These are phyloP conservation scores for Semotilus atromaculatus DNA, from an alignment of 2,797 vertebrate species.

Conservation along the genomic window DNA sequence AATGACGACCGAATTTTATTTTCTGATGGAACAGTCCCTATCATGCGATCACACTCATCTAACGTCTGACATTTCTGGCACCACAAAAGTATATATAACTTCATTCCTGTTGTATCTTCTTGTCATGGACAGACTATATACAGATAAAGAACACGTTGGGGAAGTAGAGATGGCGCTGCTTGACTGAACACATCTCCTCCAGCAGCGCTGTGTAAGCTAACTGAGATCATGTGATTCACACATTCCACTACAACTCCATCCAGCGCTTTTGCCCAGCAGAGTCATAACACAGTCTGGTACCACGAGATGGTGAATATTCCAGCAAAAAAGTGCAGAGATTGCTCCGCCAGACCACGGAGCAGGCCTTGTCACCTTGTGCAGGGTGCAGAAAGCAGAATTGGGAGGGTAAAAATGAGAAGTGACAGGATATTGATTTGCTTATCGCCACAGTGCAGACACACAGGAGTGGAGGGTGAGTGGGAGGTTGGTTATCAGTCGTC, in stretches of 20 bases:
- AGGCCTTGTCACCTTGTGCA: constrained; percentile 82
- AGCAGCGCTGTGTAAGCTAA: constrained; percentile 40
- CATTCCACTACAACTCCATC: constrained; percentile 56
- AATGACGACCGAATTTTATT: neutral
- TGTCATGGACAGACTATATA: neutral
- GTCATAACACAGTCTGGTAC: constrained; percentile 64
- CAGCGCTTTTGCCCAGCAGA: constrained; percentile 42
- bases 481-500: constrained; percentile 80
- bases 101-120: constrained; percentile 33
- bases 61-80: neutral
- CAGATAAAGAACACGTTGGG: constrained; percentile 30
- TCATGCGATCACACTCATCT: neutral
- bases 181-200: constrained; percentile 51
- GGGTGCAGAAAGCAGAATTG: constrained; percentile 81
- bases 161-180: constrained; percentile 41
- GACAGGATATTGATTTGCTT: constrained; percentile 89
- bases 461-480: constrained; percentile 79
- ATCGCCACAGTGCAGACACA: constrained; percentile 83
- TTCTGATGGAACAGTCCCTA: neutral
- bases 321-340: constrained; percentile 64
- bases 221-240: constrained; percentile 50
- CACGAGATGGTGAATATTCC: constrained; percentile 72
- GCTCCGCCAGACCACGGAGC: constrained; percentile 69
- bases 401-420: constrained; percentile 85
- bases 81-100: constrained; percentile 13